Evolutionary conservation across 2,113 vertebrate genomes (phyloP).

Genomic region (Apteryx mantelli): DNA sequence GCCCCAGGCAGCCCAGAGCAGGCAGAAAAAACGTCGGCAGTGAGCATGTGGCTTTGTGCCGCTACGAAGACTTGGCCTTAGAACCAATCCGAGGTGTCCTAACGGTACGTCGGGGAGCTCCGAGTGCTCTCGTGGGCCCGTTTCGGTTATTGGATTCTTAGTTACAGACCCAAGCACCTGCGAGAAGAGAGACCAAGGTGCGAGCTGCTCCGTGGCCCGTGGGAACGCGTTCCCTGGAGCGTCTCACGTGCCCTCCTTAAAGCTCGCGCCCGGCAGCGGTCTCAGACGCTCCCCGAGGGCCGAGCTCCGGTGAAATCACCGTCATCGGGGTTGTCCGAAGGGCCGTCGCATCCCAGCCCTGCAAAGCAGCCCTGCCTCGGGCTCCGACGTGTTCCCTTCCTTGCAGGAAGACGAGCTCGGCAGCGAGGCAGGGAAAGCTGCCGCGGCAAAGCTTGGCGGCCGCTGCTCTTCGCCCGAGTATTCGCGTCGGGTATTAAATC

Average conservation of each 20-base stretch:
- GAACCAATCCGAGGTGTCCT: neutral
- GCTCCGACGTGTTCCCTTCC: neutral
- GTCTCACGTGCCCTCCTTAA: neutral
- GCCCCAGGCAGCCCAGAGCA: too few species aligned
- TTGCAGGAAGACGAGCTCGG: conserved; percentile 10
- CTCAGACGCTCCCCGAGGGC: neutral
- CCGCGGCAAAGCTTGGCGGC: neutral
- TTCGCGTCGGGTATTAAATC: too few species aligned
- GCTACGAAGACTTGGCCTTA: neutral
- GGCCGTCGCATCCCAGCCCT: fast-evolving
- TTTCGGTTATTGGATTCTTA: too few species aligned
- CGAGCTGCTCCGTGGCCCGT: neutral
- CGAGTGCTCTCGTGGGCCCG: neutral
- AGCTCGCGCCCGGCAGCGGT: neutral
- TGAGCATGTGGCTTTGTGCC: neutral
- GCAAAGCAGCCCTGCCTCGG: neutral
- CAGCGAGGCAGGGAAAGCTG: conserved; percentile 17
- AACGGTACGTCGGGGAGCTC: neutral
- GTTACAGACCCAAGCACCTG: fast-evolving
- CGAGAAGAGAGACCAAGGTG: fast-evolving
- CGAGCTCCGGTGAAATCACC: neutral
- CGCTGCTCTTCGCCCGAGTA: neutral
- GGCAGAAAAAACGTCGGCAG: too few species aligned
- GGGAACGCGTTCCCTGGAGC: neutral
- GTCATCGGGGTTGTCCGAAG: neutral